These are phyloP conservation scores for Drosophila orosa DNA, from an alignment of 1,140 invertebrate species.

Conservation along the genomic window DNA sequence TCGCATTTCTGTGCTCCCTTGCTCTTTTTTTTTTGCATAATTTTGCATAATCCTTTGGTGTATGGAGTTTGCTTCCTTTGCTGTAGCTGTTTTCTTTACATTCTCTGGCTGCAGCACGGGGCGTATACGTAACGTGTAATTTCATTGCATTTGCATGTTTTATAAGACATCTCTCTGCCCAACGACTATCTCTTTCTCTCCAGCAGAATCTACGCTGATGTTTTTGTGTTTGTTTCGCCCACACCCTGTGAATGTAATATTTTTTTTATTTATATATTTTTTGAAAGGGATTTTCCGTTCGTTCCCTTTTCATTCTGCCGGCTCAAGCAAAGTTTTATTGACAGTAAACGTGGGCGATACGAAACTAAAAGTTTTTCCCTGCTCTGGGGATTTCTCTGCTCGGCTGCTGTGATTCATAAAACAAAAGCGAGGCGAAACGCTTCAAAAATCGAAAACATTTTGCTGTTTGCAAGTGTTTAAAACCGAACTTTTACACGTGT, in stretches of 20 bases:
- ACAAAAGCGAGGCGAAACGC: constrained; percentile 60
- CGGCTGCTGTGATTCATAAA: constrained; percentile 68
- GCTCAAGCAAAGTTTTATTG: constrained; percentile 78
- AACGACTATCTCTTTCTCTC: background rate
- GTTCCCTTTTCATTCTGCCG: constrained; percentile 43
- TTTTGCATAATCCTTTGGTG: constrained; percentile 79
- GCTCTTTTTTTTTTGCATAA: constrained; percentile 56
- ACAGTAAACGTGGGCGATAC: constrained; percentile 78
- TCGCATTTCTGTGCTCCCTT: constrained; percentile 2
- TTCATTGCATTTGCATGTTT: constrained; percentile 81
- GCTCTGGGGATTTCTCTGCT: constrained; percentile 65
- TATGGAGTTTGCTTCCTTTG: constrained; percentile 22
- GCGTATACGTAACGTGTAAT: constrained; percentile 82
- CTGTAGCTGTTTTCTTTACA: constrained; percentile 7
- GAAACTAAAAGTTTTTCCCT: constrained; percentile 70
- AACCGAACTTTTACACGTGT: constrained; percentile 78
- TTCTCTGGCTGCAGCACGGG: constrained; percentile 53
- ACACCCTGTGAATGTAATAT: constrained; percentile 17
- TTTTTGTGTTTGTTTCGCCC: constrained; percentile 44
- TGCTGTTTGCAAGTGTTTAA: constrained; percentile 80
- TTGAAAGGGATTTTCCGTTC: constrained; percentile 27
- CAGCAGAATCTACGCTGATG: constrained; percentile 57
- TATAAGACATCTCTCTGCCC: constrained; percentile 45
- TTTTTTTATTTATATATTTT: constrained; percentile 7
- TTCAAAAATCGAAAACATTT: constrained; percentile 65